Evolutionary conservation across 2,113 vertebrate species (phyloP).

Genomic region (Apodemus sylvaticus): DNA sequence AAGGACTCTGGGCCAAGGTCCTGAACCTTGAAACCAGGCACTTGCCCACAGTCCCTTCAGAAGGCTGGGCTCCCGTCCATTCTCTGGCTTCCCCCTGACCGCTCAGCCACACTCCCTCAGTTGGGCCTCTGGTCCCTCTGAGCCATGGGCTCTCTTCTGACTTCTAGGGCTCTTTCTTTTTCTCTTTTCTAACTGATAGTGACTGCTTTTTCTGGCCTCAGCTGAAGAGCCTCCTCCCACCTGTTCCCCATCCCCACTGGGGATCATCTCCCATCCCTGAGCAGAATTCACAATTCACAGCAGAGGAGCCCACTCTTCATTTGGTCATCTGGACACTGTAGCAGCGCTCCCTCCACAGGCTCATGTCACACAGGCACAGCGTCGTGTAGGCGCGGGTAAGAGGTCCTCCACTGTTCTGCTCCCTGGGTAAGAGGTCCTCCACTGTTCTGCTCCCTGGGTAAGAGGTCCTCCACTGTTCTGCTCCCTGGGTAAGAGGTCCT

Average conservation of each 20-base stretch:
- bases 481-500: too few relatives aligned
- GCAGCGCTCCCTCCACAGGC: rapidly evolving
- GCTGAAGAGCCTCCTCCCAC: not conserved
- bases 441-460: too few relatives aligned
- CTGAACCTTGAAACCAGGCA: not conserved
- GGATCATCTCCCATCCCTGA: not conserved
- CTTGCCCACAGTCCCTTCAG: not conserved
- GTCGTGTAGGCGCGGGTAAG: not conserved
- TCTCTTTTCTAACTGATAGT: not conserved
- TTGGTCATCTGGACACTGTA: not conserved
- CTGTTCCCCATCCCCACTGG: not conserved
- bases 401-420: too few relatives aligned
- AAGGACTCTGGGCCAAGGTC: not conserved
- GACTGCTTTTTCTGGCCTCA: not conserved
- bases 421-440: too few relatives aligned
- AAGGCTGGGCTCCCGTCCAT: not conserved
- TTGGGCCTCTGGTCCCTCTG: not conserved
- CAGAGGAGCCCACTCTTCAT: not conserved
- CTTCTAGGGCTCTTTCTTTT: not conserved
- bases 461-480: too few relatives aligned
- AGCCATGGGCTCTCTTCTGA: not conserved
- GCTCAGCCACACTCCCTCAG: not conserved
- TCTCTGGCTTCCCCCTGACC: rapidly evolving
- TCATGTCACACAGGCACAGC: not conserved
- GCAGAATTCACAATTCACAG: rapidly evolving